Evolutionary conservation across 2,888 invertebrate species (phyloP).

Genomic region (Girardia tigrina): DNA sequence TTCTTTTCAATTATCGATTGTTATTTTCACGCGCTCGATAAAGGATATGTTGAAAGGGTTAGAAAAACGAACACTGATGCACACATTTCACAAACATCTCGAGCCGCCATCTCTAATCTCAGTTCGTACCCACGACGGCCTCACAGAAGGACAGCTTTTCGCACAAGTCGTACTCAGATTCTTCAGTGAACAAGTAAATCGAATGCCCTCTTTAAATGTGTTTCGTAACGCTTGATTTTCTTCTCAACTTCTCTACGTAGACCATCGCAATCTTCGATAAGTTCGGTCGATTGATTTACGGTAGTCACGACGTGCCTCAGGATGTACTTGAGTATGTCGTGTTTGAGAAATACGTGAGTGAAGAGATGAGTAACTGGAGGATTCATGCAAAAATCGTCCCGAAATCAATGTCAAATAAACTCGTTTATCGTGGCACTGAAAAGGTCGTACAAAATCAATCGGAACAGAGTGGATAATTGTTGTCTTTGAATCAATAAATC

Average conservation of each 20-base stretch:
- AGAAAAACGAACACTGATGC: slow-evolving; percentile 64
- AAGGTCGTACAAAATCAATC: no score
- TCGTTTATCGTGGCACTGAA: neutral
- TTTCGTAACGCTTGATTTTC: neutral
- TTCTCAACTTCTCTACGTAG: slow-evolving; percentile 43
- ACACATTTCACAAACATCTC: slow-evolving; percentile 72
- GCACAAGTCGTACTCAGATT: slow-evolving; percentile 79
- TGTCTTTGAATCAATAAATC: no score
- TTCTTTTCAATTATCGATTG: no score
- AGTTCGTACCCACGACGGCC: slow-evolving; percentile 63
- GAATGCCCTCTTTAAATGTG: neutral
- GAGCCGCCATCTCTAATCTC: slow-evolving; percentile 76
- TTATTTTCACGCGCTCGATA: no score
- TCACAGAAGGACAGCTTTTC: slow-evolving; percentile 69
- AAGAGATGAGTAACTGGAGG: slow-evolving; percentile 77
- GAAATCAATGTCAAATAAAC: slow-evolving; percentile 57
- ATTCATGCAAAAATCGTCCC: slow-evolving; percentile 85
- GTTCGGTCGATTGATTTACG: slow-evolving; percentile 81
- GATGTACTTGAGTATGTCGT: slow-evolving; percentile 92
- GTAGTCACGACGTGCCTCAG: slow-evolving; percentile 73
- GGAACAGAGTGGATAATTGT: no score
- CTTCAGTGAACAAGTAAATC: slow-evolving; percentile 69
- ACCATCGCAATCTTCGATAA: slow-evolving; percentile 79
- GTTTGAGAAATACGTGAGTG: slow-evolving; percentile 82
- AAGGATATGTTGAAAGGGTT: slow-evolving; percentile 61